Evolutionary conservation across 2,888 invertebrate genomes (phyloP).

Genomic region (Poecilus cupreus): DNA sequence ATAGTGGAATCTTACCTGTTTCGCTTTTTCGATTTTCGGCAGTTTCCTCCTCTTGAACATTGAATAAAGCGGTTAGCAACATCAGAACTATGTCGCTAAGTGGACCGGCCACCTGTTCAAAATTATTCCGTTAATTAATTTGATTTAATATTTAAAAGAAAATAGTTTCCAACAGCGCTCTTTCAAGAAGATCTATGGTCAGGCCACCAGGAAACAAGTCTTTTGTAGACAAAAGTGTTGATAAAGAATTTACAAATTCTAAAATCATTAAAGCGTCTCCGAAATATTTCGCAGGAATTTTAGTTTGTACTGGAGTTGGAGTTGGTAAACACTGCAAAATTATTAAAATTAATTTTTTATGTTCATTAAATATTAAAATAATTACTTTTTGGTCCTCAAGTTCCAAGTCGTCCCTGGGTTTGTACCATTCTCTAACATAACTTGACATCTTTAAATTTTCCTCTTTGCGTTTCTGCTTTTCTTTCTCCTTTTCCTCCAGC

Average conservation of each 20-base stretch:
- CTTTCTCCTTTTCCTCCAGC: slow-evolving; percentile 77
- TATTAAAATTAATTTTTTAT: slow-evolving; percentile 35
- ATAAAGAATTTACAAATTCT: slow-evolving; percentile 92
- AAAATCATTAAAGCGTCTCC: slow-evolving; percentile 91
- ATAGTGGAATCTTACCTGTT: slow-evolving; percentile 63
- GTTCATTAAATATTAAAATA: not conserved
- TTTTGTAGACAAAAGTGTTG: slow-evolving; percentile 84
- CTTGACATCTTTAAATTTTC: slow-evolving; percentile 82
- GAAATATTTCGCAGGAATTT: slow-evolving; percentile 85
- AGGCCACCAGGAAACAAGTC: slow-evolving; percentile 86
- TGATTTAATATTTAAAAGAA: slow-evolving; percentile 43
- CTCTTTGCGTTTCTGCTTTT: slow-evolving; percentile 78
- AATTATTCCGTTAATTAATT: not conserved
- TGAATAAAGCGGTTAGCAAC: slow-evolving; percentile 87
- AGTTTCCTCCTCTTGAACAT: slow-evolving; percentile 88
- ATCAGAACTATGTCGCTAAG: slow-evolving; percentile 90
- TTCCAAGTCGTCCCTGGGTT: slow-evolving; percentile 92
- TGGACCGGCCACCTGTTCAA: slow-evolving; percentile 78
- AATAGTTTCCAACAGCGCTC: slow-evolving; percentile 80
- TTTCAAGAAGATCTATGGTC: slow-evolving; percentile 81
- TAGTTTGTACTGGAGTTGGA: slow-evolving; percentile 81
- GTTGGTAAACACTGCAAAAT: slow-evolving; percentile 81
- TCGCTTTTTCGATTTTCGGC: slow-evolving; percentile 76
- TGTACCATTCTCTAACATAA: slow-evolving; percentile 87
- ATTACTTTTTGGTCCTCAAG: slow-evolving; percentile 89